Evolutionary conservation across 2,113 vertebrate genomes (phyloP), one percentile per base, ranked within the genome.

Genomic region (Proterorhinus semilunaris): DNA sequence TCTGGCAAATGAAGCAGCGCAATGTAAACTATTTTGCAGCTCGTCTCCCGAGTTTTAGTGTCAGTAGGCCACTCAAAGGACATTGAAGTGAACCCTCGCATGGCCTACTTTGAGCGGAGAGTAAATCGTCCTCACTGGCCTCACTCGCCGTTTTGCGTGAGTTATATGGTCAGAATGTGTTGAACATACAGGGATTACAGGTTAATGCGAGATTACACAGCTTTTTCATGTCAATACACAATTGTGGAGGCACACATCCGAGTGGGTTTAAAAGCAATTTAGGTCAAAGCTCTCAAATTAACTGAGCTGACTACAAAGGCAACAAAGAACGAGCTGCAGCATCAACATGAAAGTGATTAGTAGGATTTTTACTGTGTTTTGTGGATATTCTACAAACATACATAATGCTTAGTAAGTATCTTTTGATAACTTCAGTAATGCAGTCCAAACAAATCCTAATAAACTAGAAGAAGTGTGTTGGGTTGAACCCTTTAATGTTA

Each of bases 1-100:
- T 91, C 91, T 85, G 86, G 85, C 81, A 89, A 94, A 93, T 85
- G 86, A 91, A 93, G 92, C 90, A 76, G 69, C 62, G 72, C 66
- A 82, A 85, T 88, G 83, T 84, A 86, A 89, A 88, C 86, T 80
- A 48, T 83, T 86, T 83, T 83, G 74, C 64, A 74, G 71, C 81
- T 64, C 80, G 47, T 87, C 81, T 49, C 16, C 16, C 45, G 15
- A 65, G 77, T 55, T 47, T 83, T 76, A 64, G 65, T 82, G 83
- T 85, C 85, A 75, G 77, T 68, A 58, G 48, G 68, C 63, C 62
- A 49, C 69, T 62, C 2, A 45, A 49, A 66, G 72, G 69, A 59
- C 47, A 46, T 27, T 59, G 71, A 75, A 62, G 47, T 71, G 44
- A 75, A n/a, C 62, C 65, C 71, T 75, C 68, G 54, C 17, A 36